These are phyloP conservation scores for Megaceryle torquata DNA, from an alignment of 2,113 vertebrate genomes.

Conservation along the genomic window DNA sequence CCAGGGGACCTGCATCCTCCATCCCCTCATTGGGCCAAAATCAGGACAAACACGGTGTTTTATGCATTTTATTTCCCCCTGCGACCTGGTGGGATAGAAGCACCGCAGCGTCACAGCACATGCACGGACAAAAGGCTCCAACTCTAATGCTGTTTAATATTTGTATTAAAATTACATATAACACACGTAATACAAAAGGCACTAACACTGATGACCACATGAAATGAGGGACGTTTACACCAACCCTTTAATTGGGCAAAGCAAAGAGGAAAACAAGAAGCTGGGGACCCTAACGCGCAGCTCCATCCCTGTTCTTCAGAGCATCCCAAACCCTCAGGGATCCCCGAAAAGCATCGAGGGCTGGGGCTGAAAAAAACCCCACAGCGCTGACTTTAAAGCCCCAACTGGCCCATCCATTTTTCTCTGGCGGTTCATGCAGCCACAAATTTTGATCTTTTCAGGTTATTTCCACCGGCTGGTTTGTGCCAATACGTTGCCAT, in stretches of 20 bases:
- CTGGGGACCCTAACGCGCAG: too few relatives aligned
- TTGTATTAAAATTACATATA: too few relatives aligned
- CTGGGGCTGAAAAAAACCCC: not conserved
- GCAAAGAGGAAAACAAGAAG: not conserved
- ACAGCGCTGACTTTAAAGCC: rapidly evolving
- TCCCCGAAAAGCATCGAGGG: not conserved
- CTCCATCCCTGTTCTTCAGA: not conserved
- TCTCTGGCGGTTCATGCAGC: not conserved
- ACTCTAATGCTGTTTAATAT: not conserved
- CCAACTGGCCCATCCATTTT: not conserved
- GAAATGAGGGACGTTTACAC: rapidly evolving
- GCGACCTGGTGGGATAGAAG: rapidly evolving
- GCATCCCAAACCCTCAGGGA: not conserved
- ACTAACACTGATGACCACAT: rapidly evolving
- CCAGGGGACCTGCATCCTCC: rapidly evolving
- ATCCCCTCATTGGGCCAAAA: rapidly evolving
- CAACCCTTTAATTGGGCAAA: rapidly evolving
- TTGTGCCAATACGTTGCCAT: rapidly evolving
- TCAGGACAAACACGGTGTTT: rapidly evolving
- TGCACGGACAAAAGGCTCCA: rapidly evolving
- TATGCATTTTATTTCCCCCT: rapidly evolving
- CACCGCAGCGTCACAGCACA: not conserved
- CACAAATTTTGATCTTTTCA: not conserved
- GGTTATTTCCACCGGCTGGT: not conserved
- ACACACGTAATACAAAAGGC: rapidly evolving